Evolutionary conservation across 2,888 invertebrate species (phyloP), one percentile per base, ranked within the genome.

Genomic region (Phortica magna): DNA sequence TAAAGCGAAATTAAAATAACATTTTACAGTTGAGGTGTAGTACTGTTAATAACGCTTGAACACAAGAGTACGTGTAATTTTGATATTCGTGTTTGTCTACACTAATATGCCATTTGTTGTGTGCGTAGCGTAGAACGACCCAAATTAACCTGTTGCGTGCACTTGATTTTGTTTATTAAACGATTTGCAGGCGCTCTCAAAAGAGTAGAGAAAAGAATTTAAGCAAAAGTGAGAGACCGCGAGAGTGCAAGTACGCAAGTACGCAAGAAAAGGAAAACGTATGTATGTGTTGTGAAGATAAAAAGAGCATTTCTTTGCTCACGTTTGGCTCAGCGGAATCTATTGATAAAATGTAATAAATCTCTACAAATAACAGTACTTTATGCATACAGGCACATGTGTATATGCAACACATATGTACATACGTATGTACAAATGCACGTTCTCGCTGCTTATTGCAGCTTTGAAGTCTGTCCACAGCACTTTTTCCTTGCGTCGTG

Each of bases 101-200:
- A 1, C 22, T 7, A 10, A 81, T 75, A 77, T 79, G 79, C 83
- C 77, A 39, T 10, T 22, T 39, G 64, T n/a, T 41, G 59, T 17
- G 19, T 19, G 65, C 39, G 79, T 80, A 82, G 79, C 64, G 79
- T 75, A 81, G 53, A 71, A 53, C 5, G 22, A 19, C 67, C 19
- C 7, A 73, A 81, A 83, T 83, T 82, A 84, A 85, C 85, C 85
- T 85, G 85, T 85, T 85, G 85, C 85, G 79, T 78, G 85, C 57
- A 3, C 80, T 72, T 61, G 75, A 68, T 67, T 68, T 67, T 55
- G 53, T 55, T 48, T 71, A 65, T 71, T 22, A 42, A 41, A 41
- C 42, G 41, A 42, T 43, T 43, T 19, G 0, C 43, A 19, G 43
- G 7, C 53, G 22, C 55, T 22, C 14, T 65, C 39, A 10, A 14